These are phyloP conservation scores for Drosophila trapezifrons DNA, from an alignment of 1,140 invertebrate species.

Conservation along the genomic window DNA sequence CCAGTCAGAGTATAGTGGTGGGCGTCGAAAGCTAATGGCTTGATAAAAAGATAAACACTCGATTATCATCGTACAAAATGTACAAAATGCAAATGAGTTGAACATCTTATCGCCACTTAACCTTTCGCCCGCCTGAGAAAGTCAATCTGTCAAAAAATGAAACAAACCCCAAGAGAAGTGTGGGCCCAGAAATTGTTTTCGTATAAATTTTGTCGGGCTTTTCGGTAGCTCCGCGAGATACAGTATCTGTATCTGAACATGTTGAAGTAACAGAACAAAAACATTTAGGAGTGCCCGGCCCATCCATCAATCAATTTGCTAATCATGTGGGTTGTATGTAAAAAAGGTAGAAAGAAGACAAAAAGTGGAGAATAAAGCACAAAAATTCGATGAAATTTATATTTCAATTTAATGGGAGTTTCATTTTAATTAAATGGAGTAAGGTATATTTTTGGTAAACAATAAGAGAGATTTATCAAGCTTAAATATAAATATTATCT, in stretches of 20 bases:
- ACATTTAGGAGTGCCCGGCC: conserved; percentile 61
- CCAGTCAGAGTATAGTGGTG: conserved; percentile 31
- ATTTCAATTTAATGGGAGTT: conserved; percentile 2
- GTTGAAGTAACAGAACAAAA: conserved; percentile 49
- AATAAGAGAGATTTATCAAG: neutral
- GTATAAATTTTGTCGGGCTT: conserved; percentile 22
- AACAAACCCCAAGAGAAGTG: conserved; percentile 7
- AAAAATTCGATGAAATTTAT: neutral
- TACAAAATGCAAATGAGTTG: conserved; percentile 55
- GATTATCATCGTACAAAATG: conserved; percentile 30
- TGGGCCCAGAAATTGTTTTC: conserved; percentile 10
- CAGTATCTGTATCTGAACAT: conserved; percentile 29
- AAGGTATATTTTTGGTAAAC: neutral
- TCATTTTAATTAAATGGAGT: neutral
- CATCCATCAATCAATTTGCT: conserved; percentile 73
- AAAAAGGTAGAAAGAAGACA: conserved; percentile 18
- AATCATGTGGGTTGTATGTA: conserved; percentile 63
- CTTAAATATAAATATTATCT: neutral
- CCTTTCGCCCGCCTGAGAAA: conserved; percentile 38
- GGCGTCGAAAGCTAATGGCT: conserved; percentile 52
- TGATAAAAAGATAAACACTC: conserved; percentile 46
- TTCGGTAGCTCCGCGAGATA: conserved; percentile 62
- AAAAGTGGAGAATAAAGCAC: conserved; percentile 6
- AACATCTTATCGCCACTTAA: conserved; percentile 49
- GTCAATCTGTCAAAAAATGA: conserved; percentile 41